Conservation (phyloP, 2,113 vertebrate genomes). For the Elgaria multicarinata region DNA sequence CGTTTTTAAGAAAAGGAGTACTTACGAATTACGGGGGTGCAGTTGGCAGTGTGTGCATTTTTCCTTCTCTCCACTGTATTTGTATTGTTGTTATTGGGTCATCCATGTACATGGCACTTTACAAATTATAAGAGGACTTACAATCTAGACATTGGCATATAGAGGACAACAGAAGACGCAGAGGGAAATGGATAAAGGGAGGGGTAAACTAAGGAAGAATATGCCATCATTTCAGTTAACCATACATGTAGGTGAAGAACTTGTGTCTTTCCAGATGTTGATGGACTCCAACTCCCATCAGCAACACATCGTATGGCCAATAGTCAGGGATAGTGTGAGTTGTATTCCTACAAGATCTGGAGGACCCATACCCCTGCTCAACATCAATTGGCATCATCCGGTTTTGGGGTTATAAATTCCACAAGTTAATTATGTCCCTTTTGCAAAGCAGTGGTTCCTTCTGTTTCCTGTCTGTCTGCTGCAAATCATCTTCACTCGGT, state of each 20-base stretch:
- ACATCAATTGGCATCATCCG: too few species aligned
- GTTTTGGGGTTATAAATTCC: background rate
- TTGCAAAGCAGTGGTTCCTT: background rate
- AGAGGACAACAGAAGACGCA: background rate
- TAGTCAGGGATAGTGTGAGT: background rate
- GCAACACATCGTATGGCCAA: background rate
- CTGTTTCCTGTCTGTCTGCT: background rate
- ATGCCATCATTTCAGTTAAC: background rate
- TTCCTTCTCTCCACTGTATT: too few species aligned
- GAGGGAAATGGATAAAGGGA: background rate
- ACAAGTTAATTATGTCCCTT: background rate
- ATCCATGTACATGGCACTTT: too few species aligned
- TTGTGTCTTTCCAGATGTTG: background rate
- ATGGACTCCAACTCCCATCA: background rate
- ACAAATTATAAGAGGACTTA: too few species aligned
- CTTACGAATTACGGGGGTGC: too few species aligned
- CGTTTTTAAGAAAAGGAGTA: too few species aligned
- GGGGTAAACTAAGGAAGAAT: background rate
- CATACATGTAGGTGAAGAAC: background rate
- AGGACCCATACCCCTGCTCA: too few species aligned
- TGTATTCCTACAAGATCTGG: background rate
- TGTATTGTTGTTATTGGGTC: too few species aligned
- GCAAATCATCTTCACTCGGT: background rate
- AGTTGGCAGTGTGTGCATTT: too few species aligned
- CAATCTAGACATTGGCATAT: background rate